Evolutionary conservation across 2,888 invertebrate species (phyloP), one percentile per base, ranked within the genome.

Genomic region (Drosophila borealis): DNA sequence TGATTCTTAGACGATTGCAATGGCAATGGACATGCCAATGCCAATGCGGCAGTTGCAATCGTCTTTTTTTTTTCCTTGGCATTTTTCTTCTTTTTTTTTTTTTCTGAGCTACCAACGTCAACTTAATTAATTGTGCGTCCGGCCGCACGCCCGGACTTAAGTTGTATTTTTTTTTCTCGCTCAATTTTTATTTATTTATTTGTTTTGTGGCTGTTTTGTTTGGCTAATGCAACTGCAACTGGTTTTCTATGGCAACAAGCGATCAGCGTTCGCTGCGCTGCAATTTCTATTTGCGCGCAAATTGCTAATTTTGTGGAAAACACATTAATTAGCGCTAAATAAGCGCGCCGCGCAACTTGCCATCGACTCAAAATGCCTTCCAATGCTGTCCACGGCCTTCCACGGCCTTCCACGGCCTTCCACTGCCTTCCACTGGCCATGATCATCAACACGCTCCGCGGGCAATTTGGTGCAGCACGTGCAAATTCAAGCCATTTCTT

Each of bases 251-350:
- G 50, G 50, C 66, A 34, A 45, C 36, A 19, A 49, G 33, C 45
- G 63, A 65, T 53, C 48, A 17, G 51, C 60, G 42, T 48, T 67
- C 45, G 57, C 9, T 48, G 51, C 55, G 62, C 57, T 62, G 56
- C 80, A 80, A 88, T 84, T 84, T 84, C 83, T 84, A 83, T 88
- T 88, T 79, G 86, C 71, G 79, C 79, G 79, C 74, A 84, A 88
- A 86, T 86, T 86, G 87, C 88, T 81, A 88, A 88, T 86, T 86
- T 86, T 83, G 87, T 83, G 87, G 81, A 81, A 88, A 88, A 81
- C 83, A 82, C 88, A 85, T 85, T 88, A 88, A 85, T 85, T 85
- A 85, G 88, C 80, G 86, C 88, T 74, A 85, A 82, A 85, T 77
- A 68, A 72, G 76, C 77, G 70, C 46, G 65, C 63, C 53, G 25